Percentiles rank a stretch among this genome's conserved stretches.
These are phyloP conservation scores for Eucera pruinosa DNA, from an alignment of 2,888 invertebrate species.

Conservation along the genomic window DNA sequence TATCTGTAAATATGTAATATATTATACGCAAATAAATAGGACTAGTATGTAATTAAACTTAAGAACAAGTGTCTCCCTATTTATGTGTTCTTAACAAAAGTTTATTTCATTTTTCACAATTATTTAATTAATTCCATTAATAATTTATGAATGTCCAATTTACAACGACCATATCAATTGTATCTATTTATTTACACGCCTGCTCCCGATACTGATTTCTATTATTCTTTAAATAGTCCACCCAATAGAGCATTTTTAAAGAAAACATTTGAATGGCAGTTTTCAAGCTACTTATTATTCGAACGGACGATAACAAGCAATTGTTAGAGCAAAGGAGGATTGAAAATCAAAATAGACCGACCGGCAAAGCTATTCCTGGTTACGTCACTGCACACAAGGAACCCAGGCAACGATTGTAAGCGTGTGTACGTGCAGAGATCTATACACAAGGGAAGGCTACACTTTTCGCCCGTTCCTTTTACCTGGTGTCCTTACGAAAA, in stretches of 20 bases:
- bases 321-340: not conserved
- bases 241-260: not conserved
- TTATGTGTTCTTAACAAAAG: too few species aligned
- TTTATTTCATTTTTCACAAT: too few species aligned
- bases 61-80: too few species aligned
- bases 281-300: too few species aligned
- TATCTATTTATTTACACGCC: not conserved
- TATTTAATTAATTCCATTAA: too few species aligned
- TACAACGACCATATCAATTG: too few species aligned
- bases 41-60: too few species aligned
- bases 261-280: too few species aligned
- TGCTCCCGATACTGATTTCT: not conserved
- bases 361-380: constrained; percentile 36
- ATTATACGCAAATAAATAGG: too few species aligned
- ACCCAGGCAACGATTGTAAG: constrained; percentile 37
- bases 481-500: constrained; percentile 61
- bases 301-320: not conserved
- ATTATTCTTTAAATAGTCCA: not conserved
- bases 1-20: too few species aligned
- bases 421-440: constrained; percentile 32
- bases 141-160: too few species aligned
- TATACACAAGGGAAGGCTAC: constrained; percentile 34
- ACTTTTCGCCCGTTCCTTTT: constrained; percentile 56
- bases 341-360: constrained; percentile 2
- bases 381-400: constrained; percentile 57